Evolutionary conservation across 2,113 vertebrate genomes (phyloP), one percentile per base, ranked within the genome.

Genomic region (Pterocles gutturalis): DNA sequence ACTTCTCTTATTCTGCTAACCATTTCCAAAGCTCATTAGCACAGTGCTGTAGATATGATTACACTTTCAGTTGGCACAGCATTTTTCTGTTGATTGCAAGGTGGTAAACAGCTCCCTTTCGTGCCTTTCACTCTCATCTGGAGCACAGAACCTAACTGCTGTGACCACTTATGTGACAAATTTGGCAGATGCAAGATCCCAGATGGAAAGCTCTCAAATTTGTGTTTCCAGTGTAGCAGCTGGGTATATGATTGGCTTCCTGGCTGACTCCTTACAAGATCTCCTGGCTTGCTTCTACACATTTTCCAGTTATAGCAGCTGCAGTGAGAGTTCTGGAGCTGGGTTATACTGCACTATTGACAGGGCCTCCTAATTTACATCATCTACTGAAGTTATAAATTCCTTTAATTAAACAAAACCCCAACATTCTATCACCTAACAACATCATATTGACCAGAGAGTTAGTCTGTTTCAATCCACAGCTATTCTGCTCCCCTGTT

Each of bases 41-140:
- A 97, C 94, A 94, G 96, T 93, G 87, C 91, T 91, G 55, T 90
- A 97, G 93, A 97, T 96, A 97, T 95, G 96, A 97, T 97, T 98
- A 96, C 79, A 76, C 93, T 98, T 98, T 95, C 95, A 91, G 90
- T 98, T 97, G 91, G 97, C 79, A 53, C 94, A 97, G 97, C 93
- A 73, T 93, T 98, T 98, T 97, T 85, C 80, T 96, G 93, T 95
- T 98, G 97, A 98, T 97, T 98, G 95, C 93, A 90, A 96, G 90
- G 90, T 96, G 82, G 97, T 97, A 96, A 98, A 98, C 82, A 83
- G 79, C 94, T 98, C 98, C 95, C 97, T 97, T 98, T 96, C 93
- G 97, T 97, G 92, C 71, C 60, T 98, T 98, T 98, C 62, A 81
- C 97, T 97, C 93, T 98, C 97, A 97, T 98, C 93, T 98, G 96